Conservation (phyloP, 2,888 invertebrate genomes). For the Bibio marci region DNA sequence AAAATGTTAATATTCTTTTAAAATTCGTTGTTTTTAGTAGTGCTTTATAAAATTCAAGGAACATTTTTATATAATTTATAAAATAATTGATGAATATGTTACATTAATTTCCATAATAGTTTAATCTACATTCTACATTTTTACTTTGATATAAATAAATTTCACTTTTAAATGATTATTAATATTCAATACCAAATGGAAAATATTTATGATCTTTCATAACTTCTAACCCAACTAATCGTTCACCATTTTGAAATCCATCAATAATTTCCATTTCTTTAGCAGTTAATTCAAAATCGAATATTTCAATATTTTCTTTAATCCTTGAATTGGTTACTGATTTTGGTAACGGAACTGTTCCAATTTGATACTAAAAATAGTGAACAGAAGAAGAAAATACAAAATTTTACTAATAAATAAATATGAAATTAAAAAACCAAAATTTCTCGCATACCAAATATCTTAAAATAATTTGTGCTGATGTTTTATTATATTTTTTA, state of each 20-base stretch:
- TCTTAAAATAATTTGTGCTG: slow-evolving; percentile 43
- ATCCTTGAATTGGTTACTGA: slow-evolving; percentile 34
- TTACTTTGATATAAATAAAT: too few relatives aligned
- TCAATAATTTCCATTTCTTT: slow-evolving; percentile 33
- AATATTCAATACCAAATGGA: slow-evolving; percentile 22
- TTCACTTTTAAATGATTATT: too few relatives aligned
- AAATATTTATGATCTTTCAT: slow-evolving; percentile 23
- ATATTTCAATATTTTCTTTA: slow-evolving; percentile 35
- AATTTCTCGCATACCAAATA: slow-evolving; percentile 39
- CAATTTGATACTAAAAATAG: slow-evolving; percentile 8
- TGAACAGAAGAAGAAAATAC: too few relatives aligned
- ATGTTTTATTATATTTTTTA: slow-evolving; percentile 42
- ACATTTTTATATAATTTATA: too few relatives aligned
- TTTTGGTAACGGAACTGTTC: slow-evolving; percentile 37
- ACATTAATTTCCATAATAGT: too few relatives aligned
- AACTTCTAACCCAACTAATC: slow-evolving; percentile 13
- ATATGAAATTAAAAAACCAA: neutral
- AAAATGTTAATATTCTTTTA: too few relatives aligned
- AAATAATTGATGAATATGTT: too few relatives aligned
- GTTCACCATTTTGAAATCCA: slow-evolving; percentile 29
- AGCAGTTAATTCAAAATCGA: slow-evolving; percentile 35
- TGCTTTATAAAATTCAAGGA: too few relatives aligned
- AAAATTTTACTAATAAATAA: neutral
- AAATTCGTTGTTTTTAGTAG: too few relatives aligned
- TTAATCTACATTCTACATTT: too few relatives aligned